Conservation (phyloP, 2,113 vertebrate genomes). For the Carassius gibelio region DNA sequence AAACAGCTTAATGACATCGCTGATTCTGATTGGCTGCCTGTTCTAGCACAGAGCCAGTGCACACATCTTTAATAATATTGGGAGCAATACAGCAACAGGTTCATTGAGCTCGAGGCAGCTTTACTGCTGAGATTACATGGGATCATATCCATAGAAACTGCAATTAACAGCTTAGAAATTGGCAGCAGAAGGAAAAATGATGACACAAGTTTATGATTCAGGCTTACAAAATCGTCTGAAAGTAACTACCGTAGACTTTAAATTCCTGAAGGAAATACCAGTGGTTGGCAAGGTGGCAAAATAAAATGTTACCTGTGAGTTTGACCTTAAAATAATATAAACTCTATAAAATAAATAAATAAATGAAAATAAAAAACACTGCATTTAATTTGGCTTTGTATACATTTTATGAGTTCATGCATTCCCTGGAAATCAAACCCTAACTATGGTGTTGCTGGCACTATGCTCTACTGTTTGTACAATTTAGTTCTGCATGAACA, state of each 20-base stretch:
- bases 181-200: conserved; percentile 5
- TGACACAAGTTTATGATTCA: conserved; percentile 21
- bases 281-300: neutral
- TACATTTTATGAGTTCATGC: neutral
- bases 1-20: conserved; percentile 61
- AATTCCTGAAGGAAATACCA: neutral
- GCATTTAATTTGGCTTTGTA: neutral
- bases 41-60: neutral
- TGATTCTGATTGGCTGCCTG: conserved; percentile 60
- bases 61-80: conserved; percentile 23
- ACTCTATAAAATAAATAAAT: neutral
- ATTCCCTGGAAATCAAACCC: neutral
- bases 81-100: neutral
- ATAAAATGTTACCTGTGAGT: neutral
- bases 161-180: conserved; percentile 34
- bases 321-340: neutral
- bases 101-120: conserved; percentile 37
- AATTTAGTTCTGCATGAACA: neutral
- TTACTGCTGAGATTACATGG: conserved; percentile 37
- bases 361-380: neutral
- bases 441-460: neutral
- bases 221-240: conserved; percentile 4
- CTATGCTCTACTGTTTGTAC: neutral
- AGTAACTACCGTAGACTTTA: neutral
- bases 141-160: conserved; percentile 25